Conservation (phyloP, 2,113 vertebrate genomes). For the Microcebus jonahi region DNA sequence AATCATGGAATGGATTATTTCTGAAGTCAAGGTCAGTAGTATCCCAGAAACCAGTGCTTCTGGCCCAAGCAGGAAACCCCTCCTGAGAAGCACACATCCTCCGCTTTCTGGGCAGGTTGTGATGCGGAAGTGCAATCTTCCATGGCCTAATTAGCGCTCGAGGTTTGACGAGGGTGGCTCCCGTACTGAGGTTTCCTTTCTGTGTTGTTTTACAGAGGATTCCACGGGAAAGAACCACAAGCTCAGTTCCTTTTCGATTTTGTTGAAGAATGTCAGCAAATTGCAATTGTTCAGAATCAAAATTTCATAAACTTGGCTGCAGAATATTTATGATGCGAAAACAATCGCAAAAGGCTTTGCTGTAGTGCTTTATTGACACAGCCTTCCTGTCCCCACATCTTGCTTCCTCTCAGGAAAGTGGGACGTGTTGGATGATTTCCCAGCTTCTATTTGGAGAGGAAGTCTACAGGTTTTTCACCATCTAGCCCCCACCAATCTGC, state of each 20-base stretch:
- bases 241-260: slow-evolving; percentile 49
- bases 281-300: slow-evolving; percentile 59
- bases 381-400: slow-evolving; percentile 85
- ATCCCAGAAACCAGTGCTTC: not conserved
- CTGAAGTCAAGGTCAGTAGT: not conserved
- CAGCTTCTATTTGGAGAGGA: slow-evolving; percentile 85
- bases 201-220: not conserved
- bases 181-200: not conserved
- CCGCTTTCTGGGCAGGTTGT: not conserved
- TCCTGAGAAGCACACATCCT: slow-evolving; percentile 35
- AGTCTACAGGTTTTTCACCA: slow-evolving; percentile 73
- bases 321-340: slow-evolving; percentile 78
- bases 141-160: not conserved
- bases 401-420: slow-evolving; percentile 87
- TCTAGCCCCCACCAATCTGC: slow-evolving; percentile 75
- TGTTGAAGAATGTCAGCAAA: slow-evolving; percentile 54
- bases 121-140: not conserved
- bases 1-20: not conserved
- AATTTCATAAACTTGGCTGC: slow-evolving; percentile 32
- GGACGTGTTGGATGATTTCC: slow-evolving; percentile 84
- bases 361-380: slow-evolving; percentile 81
- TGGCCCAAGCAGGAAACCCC: slow-evolving; percentile 59
- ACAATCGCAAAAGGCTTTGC: slow-evolving; percentile 77
- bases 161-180: not conserved
- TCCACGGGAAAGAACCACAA: slow-evolving; percentile 19